Evolutionary conservation across 2,113 vertebrate species (phyloP).

Genomic region (Castor canadensis): DNA sequence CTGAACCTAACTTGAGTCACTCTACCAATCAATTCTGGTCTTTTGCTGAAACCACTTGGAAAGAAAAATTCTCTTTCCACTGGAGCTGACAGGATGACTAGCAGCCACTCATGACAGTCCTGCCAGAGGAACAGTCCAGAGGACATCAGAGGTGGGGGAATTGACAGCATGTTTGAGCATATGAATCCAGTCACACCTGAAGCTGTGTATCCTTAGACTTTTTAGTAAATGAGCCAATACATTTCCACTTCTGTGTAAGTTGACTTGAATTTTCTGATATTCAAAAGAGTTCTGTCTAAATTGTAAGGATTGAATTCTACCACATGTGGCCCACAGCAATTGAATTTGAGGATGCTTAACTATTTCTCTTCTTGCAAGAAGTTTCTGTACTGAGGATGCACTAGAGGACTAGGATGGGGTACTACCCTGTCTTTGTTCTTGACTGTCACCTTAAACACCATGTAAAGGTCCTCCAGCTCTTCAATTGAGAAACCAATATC

Average conservation of each 20-base stretch:
- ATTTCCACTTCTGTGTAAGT: not conserved
- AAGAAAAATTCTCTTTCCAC: slow-evolving; percentile 11
- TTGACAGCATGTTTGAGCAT: not conserved
- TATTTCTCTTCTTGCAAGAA: not conserved
- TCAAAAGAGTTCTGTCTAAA: not conserved
- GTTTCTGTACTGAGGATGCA: not conserved
- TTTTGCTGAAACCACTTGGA: not conserved
- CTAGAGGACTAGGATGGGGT: not conserved
- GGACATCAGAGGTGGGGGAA: not conserved
- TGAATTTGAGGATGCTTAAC: not conserved
- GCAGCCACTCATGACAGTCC: not conserved
- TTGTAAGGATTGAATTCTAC: not conserved
- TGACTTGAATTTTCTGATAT: not conserved
- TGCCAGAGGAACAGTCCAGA: not conserved
- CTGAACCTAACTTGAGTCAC: not conserved
- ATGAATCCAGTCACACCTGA: not conserved
- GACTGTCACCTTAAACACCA: slow-evolving; percentile 94
- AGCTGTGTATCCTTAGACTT: not conserved
- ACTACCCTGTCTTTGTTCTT: not conserved
- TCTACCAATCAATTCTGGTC: not conserved
- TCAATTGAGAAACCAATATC: slow-evolving; percentile 96
- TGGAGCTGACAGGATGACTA: not conserved
- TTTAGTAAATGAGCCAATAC: not conserved
- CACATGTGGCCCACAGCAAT: not conserved
- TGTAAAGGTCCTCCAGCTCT: slow-evolving; percentile 95